Percentiles rank a stretch among this genome's conserved stretches.
Conservation (phyloP, 2,113 vertebrate species). For the Vulpes lagopus region DNA sequence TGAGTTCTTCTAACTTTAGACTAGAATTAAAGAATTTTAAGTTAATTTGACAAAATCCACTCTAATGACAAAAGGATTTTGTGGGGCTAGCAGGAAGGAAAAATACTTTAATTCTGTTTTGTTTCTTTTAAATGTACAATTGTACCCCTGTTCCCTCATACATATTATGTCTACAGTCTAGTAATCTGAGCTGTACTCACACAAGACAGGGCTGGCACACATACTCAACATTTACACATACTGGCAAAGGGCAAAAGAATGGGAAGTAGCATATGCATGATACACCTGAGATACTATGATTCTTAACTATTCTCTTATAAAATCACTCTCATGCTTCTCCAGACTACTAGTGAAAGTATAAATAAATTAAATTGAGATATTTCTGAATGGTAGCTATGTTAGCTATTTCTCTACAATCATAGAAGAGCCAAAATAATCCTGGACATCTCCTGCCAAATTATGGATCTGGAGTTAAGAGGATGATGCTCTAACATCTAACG, state of each 20-base stretch:
- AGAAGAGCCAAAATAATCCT: neutral
- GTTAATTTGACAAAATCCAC: conserved; percentile 14
- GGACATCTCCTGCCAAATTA: neutral
- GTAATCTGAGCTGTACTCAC: neutral
- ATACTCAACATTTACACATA: neutral
- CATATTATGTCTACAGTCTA: neutral
- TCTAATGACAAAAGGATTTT: neutral
- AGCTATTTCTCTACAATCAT: neutral
- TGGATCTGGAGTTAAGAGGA: neutral
- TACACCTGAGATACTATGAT: neutral
- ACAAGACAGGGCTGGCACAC: neutral
- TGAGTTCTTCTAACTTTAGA: neutral
- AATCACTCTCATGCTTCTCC: neutral
- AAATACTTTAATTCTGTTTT: neutral
- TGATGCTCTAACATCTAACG: neutral
- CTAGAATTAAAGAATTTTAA: neutral
- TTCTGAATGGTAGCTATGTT: neutral
- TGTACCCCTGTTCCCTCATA: neutral
- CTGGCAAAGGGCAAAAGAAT: neutral
- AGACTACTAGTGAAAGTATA: neutral
- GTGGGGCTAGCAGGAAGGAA: neutral
- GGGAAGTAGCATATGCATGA: neutral
- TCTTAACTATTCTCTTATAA: neutral
- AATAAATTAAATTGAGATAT: neutral
- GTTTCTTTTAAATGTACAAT: neutral